Evolutionary conservation across 37 sponge, comb jelly and placozoan species (phyloP), one percentile per base, ranked within the genome.

Genomic region (Trichoplax adhaerens): DNA sequence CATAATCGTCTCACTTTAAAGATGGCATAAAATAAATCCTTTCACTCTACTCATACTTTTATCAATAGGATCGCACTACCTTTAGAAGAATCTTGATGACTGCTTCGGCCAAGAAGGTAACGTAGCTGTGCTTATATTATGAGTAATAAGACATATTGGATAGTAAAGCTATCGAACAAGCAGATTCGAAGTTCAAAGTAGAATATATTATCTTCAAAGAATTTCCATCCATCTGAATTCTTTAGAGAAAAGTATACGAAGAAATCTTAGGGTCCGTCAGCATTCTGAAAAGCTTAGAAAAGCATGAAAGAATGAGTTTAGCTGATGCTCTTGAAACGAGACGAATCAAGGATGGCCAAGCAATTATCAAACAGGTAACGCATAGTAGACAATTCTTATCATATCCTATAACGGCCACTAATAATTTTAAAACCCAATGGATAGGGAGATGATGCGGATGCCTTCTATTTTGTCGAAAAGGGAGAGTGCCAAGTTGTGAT

Each of bases 41-140:
- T 52, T 7, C 68, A 50, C 4, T 49, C 71, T 10, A 51, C 70
- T 48, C 8, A 62, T 10, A 48, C 47, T n/a, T 29, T 29, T 29
- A 29, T 29, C 29, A 29, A 29, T 29, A 29, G 64, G 95, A 94
- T 64, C 58, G 90, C 62, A 62, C 52, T 47, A 86, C 85, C 12
- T 94, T 94, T 75, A 81, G 84, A 67, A 86, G 84, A 66, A 90
- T 94, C 46, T 65, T 94, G 2, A 79, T 94, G 68, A 76, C 78
- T 53, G 50, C 82, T 63, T 82, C 95, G n/a, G 77, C 79, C 47
- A 81, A 75, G 62, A 94, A 87, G 87, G 92, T 91, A 59, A 5
- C 63, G 64, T 47, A 5, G 1, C 3, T 29, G 29, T 29, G 29
- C 29, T 29, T 29, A 29, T 29, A 29, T 29, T 29, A 29, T 29